Percentiles rank a stretch among this genome's conserved stretches.
Evolutionary conservation across 2,888 invertebrate genomes (phyloP).

Genomic region (Drosophila picticornis): DNA sequence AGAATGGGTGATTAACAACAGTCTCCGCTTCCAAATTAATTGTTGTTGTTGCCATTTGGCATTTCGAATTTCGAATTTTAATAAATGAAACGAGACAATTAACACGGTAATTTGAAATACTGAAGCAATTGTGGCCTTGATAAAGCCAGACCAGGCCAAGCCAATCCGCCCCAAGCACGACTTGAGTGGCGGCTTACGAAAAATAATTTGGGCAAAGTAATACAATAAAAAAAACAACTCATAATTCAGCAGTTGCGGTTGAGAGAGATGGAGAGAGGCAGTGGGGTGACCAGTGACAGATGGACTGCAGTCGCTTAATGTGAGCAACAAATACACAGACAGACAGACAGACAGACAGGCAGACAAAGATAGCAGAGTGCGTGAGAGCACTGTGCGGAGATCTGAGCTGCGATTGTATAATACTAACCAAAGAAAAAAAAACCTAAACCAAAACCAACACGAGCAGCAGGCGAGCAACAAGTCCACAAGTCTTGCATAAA

Average conservation of each 20-base stretch:
- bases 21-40: constrained; percentile 16
- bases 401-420: constrained; percentile 71
- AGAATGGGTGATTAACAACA: constrained; percentile 9
- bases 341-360: constrained; percentile 1
- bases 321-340: constrained; percentile 26
- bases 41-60: constrained; percentile 17
- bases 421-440: constrained; percentile 59
- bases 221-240: constrained; percentile 22
- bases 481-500: constrained; percentile 72
- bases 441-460: constrained; percentile 30
- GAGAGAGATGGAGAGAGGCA: neutral
- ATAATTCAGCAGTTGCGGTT: constrained; percentile 7
- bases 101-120: constrained; percentile 42
- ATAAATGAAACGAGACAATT: constrained; percentile 34
- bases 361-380: constrained; percentile 34
- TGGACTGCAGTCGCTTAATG: constrained; percentile 31
- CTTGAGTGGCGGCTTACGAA: constrained; percentile 25
- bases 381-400: constrained; percentile 44
- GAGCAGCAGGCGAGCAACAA: constrained; percentile 66
- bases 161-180: constrained; percentile 49
- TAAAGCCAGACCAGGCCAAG: constrained; percentile 25
- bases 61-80: constrained; percentile 29
- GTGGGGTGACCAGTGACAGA: constrained; percentile 9
- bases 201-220: constrained; percentile 39
- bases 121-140: constrained; percentile 44